A percentile compares a stretch with the other conserved stretches of the same genome.
These are phyloP conservation scores for Drosophila baimaii DNA, from an alignment of 1,140 invertebrate species.

Conservation along the genomic window DNA sequence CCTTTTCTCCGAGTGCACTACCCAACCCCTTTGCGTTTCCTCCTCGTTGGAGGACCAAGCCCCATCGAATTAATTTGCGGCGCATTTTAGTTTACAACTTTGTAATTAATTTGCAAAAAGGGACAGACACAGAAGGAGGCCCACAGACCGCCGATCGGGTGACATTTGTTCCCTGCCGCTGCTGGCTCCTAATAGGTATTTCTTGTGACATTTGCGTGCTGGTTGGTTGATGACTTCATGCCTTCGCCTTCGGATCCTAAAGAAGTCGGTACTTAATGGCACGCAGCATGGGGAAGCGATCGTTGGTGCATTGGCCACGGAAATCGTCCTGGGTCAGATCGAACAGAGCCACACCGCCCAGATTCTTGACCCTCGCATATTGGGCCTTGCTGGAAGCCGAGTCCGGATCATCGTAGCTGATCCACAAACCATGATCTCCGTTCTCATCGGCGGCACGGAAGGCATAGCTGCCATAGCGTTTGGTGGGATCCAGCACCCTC, in stretches of 20 bases:
- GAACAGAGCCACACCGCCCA: constrained; percentile 92
- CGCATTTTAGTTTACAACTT: constrained; percentile 78
- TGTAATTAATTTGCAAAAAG: constrained; percentile 79
- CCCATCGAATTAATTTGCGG: constrained; percentile 75
- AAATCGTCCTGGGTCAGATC: constrained; percentile 94
- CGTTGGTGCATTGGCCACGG: constrained; percentile 90
- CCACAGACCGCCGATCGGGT: constrained; percentile 14
- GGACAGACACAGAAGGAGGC: constrained; percentile 46
- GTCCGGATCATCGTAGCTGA: constrained; percentile 94
- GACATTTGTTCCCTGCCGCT: constrained; percentile 45
- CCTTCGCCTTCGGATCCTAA: constrained; percentile 12
- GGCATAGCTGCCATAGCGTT: constrained; percentile 91
- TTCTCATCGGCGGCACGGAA: constrained; percentile 89
- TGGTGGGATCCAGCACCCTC: constrained; percentile 89
- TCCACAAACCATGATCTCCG: constrained; percentile 91
- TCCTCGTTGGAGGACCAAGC: neutral
- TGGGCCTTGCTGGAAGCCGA: constrained; percentile 92
- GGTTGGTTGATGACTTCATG: constrained; percentile 42
- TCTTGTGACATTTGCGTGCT: constrained; percentile 39
- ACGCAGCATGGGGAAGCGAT: constrained; percentile 90
- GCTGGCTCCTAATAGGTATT: neutral
- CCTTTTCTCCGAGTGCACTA: neutral
- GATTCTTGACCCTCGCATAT: constrained; percentile 89
- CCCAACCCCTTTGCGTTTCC: neutral
- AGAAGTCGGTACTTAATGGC: constrained; percentile 87